Evolutionary conservation across 2,888 invertebrate genomes (phyloP).

Genomic region (Aricia artaxerxes): DNA sequence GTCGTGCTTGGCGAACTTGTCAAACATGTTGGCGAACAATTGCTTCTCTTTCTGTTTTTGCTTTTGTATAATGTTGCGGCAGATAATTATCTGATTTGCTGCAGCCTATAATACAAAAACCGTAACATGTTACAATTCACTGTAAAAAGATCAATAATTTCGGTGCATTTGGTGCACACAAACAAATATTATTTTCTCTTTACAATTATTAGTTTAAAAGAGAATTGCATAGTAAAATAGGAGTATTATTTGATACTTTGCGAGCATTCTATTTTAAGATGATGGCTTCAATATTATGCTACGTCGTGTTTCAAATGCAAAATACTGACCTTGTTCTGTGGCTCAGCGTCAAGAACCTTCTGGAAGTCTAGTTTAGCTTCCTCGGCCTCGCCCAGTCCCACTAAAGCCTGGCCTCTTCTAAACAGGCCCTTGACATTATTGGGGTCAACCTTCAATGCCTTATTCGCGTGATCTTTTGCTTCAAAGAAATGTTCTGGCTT

Average conservation of each 20-base stretch:
- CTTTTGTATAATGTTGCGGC: conserved; percentile 87
- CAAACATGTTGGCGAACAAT: conserved; percentile 97
- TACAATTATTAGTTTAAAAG: neutral
- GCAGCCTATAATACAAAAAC: conserved; percentile 81
- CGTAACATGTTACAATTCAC: neutral
- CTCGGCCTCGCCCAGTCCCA: conserved; percentile 88
- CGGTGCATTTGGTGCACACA: no score
- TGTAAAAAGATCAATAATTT: neutral
- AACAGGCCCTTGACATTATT: conserved; percentile 94
- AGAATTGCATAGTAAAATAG: neutral
- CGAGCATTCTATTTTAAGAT: neutral
- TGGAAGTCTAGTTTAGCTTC: conserved; percentile 89
- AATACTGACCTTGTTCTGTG: conserved; percentile 84
- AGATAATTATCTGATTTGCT: conserved; percentile 85
- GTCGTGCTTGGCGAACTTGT: conserved; percentile 92
- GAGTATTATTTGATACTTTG: no score
- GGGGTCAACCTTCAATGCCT: conserved; percentile 87
- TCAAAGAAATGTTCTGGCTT: conserved; percentile 84
- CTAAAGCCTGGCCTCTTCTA: conserved; percentile 90
- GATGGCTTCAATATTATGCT: neutral
- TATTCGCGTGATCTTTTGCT: conserved; percentile 87
- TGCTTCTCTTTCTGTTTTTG: conserved; percentile 90
- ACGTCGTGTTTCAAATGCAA: neutral
- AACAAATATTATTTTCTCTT: no score
- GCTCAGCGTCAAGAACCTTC: conserved; percentile 87